Base-by-base conservation (phyloP, 2,888 invertebrate species). In the Barypeithes pellucidus region DNA sequence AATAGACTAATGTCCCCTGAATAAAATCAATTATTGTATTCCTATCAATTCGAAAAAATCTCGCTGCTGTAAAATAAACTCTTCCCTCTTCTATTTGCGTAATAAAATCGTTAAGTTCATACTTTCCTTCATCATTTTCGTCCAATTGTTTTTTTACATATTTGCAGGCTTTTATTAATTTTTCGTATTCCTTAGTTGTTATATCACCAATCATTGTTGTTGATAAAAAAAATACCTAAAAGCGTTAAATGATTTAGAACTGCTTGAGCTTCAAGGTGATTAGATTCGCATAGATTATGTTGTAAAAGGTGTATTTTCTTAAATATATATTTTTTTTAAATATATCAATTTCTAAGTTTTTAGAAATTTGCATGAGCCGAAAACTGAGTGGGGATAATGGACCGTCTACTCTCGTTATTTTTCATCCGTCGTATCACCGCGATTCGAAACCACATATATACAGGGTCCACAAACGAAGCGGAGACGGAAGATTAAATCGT, bases 91-190 rank as follows among this genome's bases (percentile, higher is more conserved):
- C 29, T 29, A 52, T 29, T 14, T 52, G 52, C 14, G n/a, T 29
- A 5, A 52, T 52, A 29, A 52, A 52, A 52, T 52, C 52, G 4
- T 29, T 14, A 52, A 52, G 24, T 52, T 52, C 52, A 7, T 3
- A n/a, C 0, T 14, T 5, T 14, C 29, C n/a, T n/a, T 52, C 29
- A 14, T n/a, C 29, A 29, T 29, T 52, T 24, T n/a, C 12, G 29
- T 14, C 8, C 5, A 52, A 14, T 7, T 29, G 2, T 14, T 14
- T 24, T 29, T 52, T 52, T 1, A 52, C 52, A 14, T n/a, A 14
- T 14, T 52, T 24, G 24, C 52, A 52, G 29, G 14, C 2, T 14
- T 14, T 14, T 12, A 29, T n/a, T 29, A 52, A 29, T n/a, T 52
- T n/a, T 52, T 52, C n/a, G 2, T 14, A 4, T 52, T 52, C 2